Conservation (phyloP, 2,888 invertebrate species). For the Hermodice carunculata region DNA sequence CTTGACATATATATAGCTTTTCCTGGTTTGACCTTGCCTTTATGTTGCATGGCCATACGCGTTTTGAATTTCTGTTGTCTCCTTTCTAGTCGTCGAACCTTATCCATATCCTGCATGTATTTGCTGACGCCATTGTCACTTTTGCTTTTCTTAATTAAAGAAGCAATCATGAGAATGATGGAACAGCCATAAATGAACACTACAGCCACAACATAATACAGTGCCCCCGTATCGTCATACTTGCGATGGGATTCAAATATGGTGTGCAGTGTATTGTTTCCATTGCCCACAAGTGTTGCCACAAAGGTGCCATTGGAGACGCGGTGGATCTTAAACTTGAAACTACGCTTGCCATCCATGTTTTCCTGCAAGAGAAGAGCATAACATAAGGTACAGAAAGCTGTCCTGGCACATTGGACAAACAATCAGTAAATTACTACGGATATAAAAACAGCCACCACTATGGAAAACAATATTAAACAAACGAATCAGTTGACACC, state of each 20-base stretch:
- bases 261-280: background rate
- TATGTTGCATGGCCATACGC: conserved; percentile 23
- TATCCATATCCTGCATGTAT: conserved; percentile 64
- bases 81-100: conserved; percentile 56
- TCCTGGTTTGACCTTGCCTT: too few relatives aligned
- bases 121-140: conserved; percentile 60
- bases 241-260: background rate
- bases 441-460: too few relatives aligned
- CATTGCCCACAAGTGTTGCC: conserved; percentile 3
- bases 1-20: too few relatives aligned
- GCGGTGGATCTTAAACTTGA: conserved; percentile 5
- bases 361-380: too few relatives aligned
- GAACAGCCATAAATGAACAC: conserved; percentile 65
- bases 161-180: conserved; percentile 67
- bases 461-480: too few relatives aligned
- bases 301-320: conserved; percentile 13
- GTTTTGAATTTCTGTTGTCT: conserved; percentile 48
- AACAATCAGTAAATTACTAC: too few relatives aligned
- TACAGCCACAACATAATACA: conserved; percentile 65
- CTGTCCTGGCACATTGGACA: too few relatives aligned
- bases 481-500: too few relatives aligned
- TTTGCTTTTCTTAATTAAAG: conserved; percentile 61
- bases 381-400: too few relatives aligned
- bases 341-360: background rate
- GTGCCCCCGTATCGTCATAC: conserved; percentile 60